Conservation (phyloP, 1,140 invertebrate genomes). For the Drosophila nigromelanica region DNA sequence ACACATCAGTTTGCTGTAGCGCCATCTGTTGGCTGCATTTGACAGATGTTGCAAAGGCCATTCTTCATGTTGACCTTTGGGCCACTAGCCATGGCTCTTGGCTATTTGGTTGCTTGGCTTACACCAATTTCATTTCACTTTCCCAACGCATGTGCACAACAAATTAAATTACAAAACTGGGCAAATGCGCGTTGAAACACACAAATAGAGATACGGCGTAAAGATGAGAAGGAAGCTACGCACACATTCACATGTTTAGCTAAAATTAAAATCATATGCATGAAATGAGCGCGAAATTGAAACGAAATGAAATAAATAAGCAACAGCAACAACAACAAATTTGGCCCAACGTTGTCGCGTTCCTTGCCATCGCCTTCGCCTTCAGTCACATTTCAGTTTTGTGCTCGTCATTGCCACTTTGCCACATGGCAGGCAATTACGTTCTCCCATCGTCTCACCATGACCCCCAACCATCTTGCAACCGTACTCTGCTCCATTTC, state of each 20-base stretch:
- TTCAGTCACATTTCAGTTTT: constrained; percentile 39
- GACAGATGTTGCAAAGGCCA: constrained; percentile 32
- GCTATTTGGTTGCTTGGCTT: constrained; percentile 11
- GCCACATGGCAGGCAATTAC: constrained; percentile 48
- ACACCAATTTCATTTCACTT: constrained; percentile 41
- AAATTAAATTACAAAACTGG: constrained; percentile 75
- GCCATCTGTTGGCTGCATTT: constrained; percentile 43
- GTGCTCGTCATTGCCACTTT: constrained; percentile 43
- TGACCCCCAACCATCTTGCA: not conserved
- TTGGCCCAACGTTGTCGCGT: constrained; percentile 12
- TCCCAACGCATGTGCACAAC: constrained; percentile 38
- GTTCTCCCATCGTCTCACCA: not conserved
- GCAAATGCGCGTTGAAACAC: constrained; percentile 45
- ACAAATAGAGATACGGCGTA: not conserved
- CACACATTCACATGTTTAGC: constrained; percentile 45
- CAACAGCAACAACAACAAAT: constrained; percentile 20
- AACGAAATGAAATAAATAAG: constrained; percentile 76
- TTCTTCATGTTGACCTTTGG: constrained; percentile 7
- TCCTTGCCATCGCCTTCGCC: constrained; percentile 33
- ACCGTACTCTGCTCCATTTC: not conserved
- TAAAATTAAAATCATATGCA: constrained; percentile 82
- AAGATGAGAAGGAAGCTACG: constrained; percentile 2
- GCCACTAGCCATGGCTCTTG: constrained; percentile 4
- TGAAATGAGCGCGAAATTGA: constrained; percentile 80
- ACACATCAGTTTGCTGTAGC: constrained; percentile 10